These are phyloP conservation scores for Drosophila suboccidentalis DNA, from an alignment of 2,888 invertebrate species.

Conservation along the genomic window DNA sequence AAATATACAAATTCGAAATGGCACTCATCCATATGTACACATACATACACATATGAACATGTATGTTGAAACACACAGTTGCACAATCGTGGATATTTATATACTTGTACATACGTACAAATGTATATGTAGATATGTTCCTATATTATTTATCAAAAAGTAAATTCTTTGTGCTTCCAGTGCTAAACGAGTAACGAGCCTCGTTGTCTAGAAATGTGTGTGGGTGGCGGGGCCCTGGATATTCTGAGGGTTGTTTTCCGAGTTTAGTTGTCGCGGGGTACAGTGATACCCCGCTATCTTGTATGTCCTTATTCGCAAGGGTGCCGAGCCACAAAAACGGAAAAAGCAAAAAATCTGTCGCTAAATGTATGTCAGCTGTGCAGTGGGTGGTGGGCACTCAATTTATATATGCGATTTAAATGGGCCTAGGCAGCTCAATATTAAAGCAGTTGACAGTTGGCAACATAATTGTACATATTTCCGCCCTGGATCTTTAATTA, in stretches of 20 bases:
- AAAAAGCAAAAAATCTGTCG: conserved; percentile 32
- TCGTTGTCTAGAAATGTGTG: conserved; percentile 15
- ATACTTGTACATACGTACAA: conserved; percentile 6
- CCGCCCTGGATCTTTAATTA: not conserved
- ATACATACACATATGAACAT: not conserved
- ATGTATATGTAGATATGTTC: conserved; percentile 19
- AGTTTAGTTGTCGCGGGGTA: conserved; percentile 17
- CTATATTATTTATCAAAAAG: conserved; percentile 65
- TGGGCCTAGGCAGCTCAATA: conserved; percentile 45
- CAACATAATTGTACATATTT: not conserved
- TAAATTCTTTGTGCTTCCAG: conserved; percentile 56
- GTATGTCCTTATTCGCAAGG: conserved; percentile 26
- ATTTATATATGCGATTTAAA: conserved; percentile 15
- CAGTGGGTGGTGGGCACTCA: conserved; percentile 11
- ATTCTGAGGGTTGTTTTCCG: conserved; percentile 36
- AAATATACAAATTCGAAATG: conserved; percentile 35
- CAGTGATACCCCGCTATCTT: not conserved
- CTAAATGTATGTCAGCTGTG: conserved; percentile 63
- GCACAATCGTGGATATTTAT: conserved; percentile 12
- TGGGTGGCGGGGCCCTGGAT: conserved; percentile 16
- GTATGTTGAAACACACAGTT: conserved; percentile 2
- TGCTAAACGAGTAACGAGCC: conserved; percentile 41
- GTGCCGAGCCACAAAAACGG: conserved; percentile 14
- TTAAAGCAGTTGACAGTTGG: conserved; percentile 66
- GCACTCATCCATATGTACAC: conserved; percentile 32